Evolutionary conservation across 2,888 invertebrate genomes (phyloP), one percentile per base, ranked within the genome.

Genomic region (Ferrisia virgata): DNA sequence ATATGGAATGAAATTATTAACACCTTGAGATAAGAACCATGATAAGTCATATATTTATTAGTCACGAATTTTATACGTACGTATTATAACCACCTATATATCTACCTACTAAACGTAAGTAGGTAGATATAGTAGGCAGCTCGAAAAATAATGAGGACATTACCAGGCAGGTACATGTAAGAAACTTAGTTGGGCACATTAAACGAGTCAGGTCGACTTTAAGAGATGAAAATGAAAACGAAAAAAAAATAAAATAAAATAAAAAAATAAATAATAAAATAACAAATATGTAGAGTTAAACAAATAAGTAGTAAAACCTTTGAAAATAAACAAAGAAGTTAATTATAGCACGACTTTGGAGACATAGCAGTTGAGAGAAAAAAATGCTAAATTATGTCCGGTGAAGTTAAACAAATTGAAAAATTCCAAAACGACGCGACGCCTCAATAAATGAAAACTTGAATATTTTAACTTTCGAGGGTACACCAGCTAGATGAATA

Each of bases 1-100:
- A 36, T 36, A 39, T 39, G 78, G 25, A 78, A 79, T 43, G 79
- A 79, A 79, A 79, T 79, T 79, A 79, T 79, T 79, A 79, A 47
- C 79, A 79, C 79, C 43, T 79, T 79, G 79, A 79, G 79, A 79
- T 79, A 79, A 79, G 79, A 43, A 36, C n/a, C 22, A n/a, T 28
- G 22, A 15, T 47, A n/a, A n/a, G n/a, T n/a, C n/a, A 36, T 36
- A 36, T 36, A 36, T 40, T 40, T 43, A 79, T 79, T 79, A 79
- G 79, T 79, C 79, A 79, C 79, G 79, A 79, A 79, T 79, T 43
- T 40, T 28, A 9, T 40, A 31, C 22, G 9, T 40, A 40, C 40
- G 40, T 9, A 11, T 40, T 11, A 11, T 8, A 11, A 11, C 11
- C 13, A 40, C 40, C 5, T 11, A 40, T 11, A 40, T 8, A 8